Evolutionary conservation across 2,888 invertebrate genomes (phyloP), one percentile per base, ranked within the genome.

Genomic region (Pediacus dermestoides): DNA sequence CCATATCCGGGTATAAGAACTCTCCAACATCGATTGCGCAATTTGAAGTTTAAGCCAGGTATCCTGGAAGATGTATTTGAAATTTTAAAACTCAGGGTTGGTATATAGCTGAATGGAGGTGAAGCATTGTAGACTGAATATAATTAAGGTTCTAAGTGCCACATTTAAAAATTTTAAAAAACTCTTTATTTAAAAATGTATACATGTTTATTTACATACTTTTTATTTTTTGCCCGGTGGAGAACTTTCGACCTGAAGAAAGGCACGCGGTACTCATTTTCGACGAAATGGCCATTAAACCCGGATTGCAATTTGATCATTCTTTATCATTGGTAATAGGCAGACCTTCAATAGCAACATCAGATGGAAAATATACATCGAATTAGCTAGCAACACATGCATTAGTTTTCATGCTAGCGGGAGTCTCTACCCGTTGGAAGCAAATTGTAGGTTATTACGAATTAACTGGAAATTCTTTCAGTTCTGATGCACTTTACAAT

Each of bases 361-460:
- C 37, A 7, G 13, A 10, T 4, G 30, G 30, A 7, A n/a, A 30
- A 25, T 21, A 9, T 10, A 11, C 14, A 9, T 11, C 8, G 7
- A 21, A 37, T 18, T 3, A 37, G 21, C 8, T 31, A 3, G 37
- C 37, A 3, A 23, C 31, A 10, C 37, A 37, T 31, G 37, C 23
- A 2, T 31, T 37, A 18, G 32, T 32, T 10, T 37, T 31, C 14
- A 32, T 37, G 37, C 14, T 37, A 14, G 22, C 11, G 13, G 44
- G 48, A 16, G 38, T 44, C 16, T 16, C 39, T 23, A 21, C 28
- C 16, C 16, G 38, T n/a, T 49, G 39, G 42, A 50, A 50, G 15
- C 46, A 50, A 37, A 33, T 42, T 11, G 31, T 49, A 2, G 42
- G 36, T 6, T 42, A 30, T 7, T 46, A 46, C 12, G 27, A 49